Evolutionary conservation across 1,140 invertebrate species (phyloP), one percentile per base, ranked within the genome.

Genomic region (Schlechtendalia chinensis): DNA sequence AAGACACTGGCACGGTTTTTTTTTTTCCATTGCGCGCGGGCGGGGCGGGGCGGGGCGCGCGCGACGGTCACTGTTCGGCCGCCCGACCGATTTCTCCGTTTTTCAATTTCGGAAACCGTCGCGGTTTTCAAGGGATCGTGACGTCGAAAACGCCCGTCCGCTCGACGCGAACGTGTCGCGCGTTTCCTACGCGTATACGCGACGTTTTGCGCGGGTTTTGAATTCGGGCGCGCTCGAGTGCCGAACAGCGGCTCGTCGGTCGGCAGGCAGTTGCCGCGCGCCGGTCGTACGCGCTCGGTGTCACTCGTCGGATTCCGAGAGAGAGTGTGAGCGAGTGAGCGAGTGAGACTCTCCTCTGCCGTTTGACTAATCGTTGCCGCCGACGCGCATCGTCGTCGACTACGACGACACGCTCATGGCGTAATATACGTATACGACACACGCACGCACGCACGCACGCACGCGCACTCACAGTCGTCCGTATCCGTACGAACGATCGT

Each of bases 171-270:
- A 12, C 12, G 0, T 39, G 32, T 24, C 27, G 1, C 10, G 29
- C 29, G 29, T 1, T 4, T 29, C 0, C 8, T 17, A 1, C 29
- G 5, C 5, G 19, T 8, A 1, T 0, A 17, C 0, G 19, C 0
- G 19, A 22, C 12, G 29, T 1, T 17, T 47, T 5, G 1, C 32
- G 32, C 11, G n/a, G 32, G 14, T 39, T 22, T 79, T 29, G 75
- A 61, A 79, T 63, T 61, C 22, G 56, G 39, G 75, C 75, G 58
- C 32, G 75, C 74, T 77, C 54, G 74, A 1, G 16, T 8, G 54
- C 54, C 54, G 74, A 77, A 77, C 74, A 77, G 74, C 74, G 54
- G 22, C 56, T 2, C 32, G 75, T 79, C 75, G 56, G 16, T 22
- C 75, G 58, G 54, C 75, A 79, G 39, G 0, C 16, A n/a, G n/a